These are phyloP conservation scores for Crocodylus rhombifer DNA, from an alignment of 2,797 vertebrate species.

Conservation along the genomic window DNA sequence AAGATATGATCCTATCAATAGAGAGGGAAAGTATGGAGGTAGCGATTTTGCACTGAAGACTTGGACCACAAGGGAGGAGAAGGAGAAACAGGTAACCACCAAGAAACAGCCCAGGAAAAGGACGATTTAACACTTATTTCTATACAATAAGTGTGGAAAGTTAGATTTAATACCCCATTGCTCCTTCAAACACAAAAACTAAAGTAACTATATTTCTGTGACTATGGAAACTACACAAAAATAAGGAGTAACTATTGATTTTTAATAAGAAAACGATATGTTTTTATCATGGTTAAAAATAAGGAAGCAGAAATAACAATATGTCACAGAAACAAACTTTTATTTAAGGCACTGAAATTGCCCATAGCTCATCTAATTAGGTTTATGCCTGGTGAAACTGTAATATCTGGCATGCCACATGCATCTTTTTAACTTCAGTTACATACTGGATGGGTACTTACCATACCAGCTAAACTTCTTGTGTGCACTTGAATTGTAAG, in stretches of 20 bases:
- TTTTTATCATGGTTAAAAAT: neutral
- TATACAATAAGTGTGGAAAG: accelerated
- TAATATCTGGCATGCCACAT: too few relatives aligned
- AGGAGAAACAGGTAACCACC: neutral
- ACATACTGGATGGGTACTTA: too few relatives aligned
- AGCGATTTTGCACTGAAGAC: neutral
- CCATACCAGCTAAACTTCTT: too few relatives aligned
- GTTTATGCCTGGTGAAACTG: too few relatives aligned
- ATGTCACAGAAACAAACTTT: too few relatives aligned
- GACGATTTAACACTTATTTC: neutral
- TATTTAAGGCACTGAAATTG: too few relatives aligned
- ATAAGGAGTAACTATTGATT: neutral
- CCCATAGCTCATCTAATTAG: too few relatives aligned
- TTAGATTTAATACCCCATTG: neutral
- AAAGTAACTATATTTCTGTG: neutral
- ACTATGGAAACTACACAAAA: neutral
- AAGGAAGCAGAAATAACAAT: neutral
- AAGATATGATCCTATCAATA: neutral
- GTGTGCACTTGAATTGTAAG: neutral
- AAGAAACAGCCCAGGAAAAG: neutral
- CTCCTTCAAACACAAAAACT: neutral
- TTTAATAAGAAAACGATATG: neutral
- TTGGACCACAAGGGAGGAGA: neutral
- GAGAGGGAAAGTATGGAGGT: neutral
- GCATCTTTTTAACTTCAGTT: too few relatives aligned